phyloP scores from a whole-genome alignment of 2,797 vertebrate species.

The Sebastolobus alascanus region DNA sequence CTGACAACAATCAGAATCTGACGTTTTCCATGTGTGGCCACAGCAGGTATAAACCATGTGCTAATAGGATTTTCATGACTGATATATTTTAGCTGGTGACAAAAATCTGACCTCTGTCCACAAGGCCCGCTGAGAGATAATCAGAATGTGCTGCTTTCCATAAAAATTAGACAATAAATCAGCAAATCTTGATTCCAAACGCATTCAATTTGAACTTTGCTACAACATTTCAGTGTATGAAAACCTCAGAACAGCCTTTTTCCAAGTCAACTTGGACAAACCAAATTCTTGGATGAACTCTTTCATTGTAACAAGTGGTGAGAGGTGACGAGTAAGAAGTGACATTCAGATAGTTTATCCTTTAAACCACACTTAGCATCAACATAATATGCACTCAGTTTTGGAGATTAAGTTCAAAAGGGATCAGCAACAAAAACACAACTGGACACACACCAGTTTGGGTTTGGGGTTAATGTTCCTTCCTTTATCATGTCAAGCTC shows the following conservation, averaged over 20 bases:
- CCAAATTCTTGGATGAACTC: conserved; percentile 20
- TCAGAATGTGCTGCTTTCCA: conserved; percentile 8
- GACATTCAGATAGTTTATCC: conserved; percentile 18
- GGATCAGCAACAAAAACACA: conserved; percentile 45
- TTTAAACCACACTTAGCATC: conserved; percentile 10
- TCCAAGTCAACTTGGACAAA: conserved; percentile 31
- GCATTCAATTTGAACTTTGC: conserved; percentile 2
- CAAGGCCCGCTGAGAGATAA: conserved; percentile 9
- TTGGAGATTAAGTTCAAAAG: conserved; percentile 38
- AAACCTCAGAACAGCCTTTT: conserved; percentile 17
- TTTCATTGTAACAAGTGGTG: conserved; percentile 19
- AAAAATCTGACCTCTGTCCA: conserved; percentile 19
- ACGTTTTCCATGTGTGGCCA: conserved; percentile 10
- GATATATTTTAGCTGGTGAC: conserved; percentile 18
- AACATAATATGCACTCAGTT: conserved; percentile 14
- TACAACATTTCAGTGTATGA: not conserved
- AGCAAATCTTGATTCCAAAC: conserved; percentile 16
- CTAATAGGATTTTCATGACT: conserved; percentile 27
- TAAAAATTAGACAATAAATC: conserved; percentile 21
- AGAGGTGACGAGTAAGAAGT: not conserved
- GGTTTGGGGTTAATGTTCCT: conserved; percentile 36
- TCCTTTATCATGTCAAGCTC: conserved; percentile 54
- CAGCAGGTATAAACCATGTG: conserved; percentile 12
- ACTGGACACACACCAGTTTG: conserved; percentile 40
- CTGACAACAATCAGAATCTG: conserved; percentile 14